A percentile compares a stretch with the other conserved stretches of the same genome.
Evolutionary conservation across 2,888 invertebrate genomes (phyloP).

Genomic region (Stenichneumon culpator): DNA sequence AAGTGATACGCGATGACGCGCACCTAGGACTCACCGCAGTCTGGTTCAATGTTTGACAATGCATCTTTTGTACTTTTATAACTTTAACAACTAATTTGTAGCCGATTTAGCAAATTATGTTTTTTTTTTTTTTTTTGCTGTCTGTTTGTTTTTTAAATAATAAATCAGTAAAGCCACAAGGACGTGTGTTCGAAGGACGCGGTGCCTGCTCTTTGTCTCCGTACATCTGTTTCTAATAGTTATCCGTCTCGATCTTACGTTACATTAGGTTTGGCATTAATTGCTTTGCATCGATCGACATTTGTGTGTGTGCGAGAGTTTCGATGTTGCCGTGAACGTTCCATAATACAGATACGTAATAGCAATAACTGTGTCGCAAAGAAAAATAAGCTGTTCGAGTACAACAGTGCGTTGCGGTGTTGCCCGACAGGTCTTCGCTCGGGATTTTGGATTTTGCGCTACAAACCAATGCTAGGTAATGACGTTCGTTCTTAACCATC

Average conservation of each 20-base stretch:
- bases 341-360: slow-evolving; percentile 20
- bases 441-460: slow-evolving; percentile 81
- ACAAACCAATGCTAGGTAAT: slow-evolving; percentile 81
- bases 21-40: slow-evolving; percentile 20
- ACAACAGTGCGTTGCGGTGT: slow-evolving; percentile 76
- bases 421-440: slow-evolving; percentile 82
- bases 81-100: slow-evolving; percentile 59
- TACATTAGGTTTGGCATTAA: slow-evolving; percentile 40
- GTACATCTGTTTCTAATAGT: slow-evolving; percentile 24
- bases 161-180: slow-evolving; percentile 41
- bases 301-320: slow-evolving; percentile 11
- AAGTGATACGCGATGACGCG: slow-evolving; percentile 77
- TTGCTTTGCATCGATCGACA: slow-evolving; percentile 35
- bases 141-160: slow-evolving; percentile 27
- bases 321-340: slow-evolving; percentile 15
- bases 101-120: slow-evolving; percentile 39
- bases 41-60: slow-evolving; percentile 58
- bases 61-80: slow-evolving; percentile 65
- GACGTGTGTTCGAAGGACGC: slow-evolving; percentile 29
- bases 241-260: slow-evolving; percentile 15
- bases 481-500: slow-evolving; percentile 47
- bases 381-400: slow-evolving; percentile 42
- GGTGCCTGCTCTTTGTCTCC: slow-evolving; percentile 38
- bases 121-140: slow-evolving; percentile 30
- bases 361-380: slow-evolving; percentile 33